Percentiles rank a stretch among this genome's conserved stretches.
Conservation (phyloP, 2,113 vertebrate species). For the Typhlomys cinereus region DNA sequence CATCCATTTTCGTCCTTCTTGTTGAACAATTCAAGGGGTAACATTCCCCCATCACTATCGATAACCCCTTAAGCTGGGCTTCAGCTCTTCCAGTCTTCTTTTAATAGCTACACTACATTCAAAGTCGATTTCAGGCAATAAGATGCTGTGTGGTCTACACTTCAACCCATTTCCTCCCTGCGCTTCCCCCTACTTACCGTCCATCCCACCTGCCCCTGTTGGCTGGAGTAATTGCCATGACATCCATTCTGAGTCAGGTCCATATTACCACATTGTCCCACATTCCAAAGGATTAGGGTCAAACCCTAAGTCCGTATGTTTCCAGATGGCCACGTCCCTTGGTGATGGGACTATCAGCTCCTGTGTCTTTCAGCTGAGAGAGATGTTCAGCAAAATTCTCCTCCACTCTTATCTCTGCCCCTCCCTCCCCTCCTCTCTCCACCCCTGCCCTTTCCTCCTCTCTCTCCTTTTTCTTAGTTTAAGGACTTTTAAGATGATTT, state of each 20-base stretch:
- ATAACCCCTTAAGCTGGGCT: neutral
- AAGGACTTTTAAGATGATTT: neutral
- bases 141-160: neutral
- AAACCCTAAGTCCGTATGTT: neutral
- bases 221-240: too few species aligned
- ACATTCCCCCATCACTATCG: too few species aligned
- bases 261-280: rapidly evolving
- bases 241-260: neutral
- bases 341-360: neutral
- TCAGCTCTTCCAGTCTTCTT: neutral
- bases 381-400: neutral
- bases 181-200: rapidly evolving
- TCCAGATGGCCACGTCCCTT: neutral
- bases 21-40: neutral
- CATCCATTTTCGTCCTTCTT: neutral
- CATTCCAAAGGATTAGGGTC: too few species aligned
- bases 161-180: neutral
- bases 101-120: neutral
- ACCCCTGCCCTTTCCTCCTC: too few species aligned
- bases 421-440: too few species aligned
- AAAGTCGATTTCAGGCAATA: neutral
- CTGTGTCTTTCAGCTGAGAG: neutral
- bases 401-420: too few species aligned
- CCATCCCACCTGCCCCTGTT: neutral
- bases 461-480: neutral